Evolutionary conservation across 2,113 vertebrate species (phyloP).

Genomic region (Stictonetta naevosa): DNA sequence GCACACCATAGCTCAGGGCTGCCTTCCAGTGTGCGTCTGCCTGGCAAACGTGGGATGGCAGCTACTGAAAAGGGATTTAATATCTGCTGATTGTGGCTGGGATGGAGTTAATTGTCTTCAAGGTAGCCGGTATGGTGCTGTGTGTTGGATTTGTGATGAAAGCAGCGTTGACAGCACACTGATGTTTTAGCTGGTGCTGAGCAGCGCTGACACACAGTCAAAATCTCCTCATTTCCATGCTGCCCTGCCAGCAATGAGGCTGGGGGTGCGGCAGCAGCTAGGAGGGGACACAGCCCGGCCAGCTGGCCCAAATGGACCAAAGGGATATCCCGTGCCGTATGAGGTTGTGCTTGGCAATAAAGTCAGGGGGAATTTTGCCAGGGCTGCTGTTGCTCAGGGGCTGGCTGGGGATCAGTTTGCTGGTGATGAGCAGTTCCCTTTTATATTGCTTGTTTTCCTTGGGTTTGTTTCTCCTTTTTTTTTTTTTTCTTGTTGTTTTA

Average conservation of each 20-base stretch:
- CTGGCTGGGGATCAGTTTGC: not conserved
- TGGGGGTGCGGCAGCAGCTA: not conserved
- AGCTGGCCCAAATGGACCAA: not conserved
- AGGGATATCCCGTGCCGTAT: not conserved
- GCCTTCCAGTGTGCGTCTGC: not conserved
- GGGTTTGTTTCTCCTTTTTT: not conserved
- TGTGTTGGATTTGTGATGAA: not conserved
- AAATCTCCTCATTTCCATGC: not conserved
- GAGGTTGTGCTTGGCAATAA: not conserved
- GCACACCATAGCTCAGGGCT: not conserved
- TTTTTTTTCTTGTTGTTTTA: not conserved
- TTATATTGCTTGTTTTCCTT: not conserved
- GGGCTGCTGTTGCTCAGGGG: not conserved
- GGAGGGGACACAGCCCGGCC: not conserved
- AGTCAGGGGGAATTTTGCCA: not conserved
- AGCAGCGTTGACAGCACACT: no score
- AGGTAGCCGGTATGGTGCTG: not conserved
- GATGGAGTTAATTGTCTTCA: not conserved
- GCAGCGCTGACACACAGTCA: not conserved
- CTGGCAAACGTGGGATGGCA: accelerated
- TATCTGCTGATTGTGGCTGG: not conserved
- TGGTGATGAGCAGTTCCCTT: not conserved
- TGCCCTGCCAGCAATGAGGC: not conserved
- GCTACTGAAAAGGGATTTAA: not conserved
- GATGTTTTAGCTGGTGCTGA: not conserved